Evolutionary conservation across 2,113 vertebrate species (phyloP), one percentile per base, ranked within the genome.

Genomic region (Phrynocephalus versicolor): DNA sequence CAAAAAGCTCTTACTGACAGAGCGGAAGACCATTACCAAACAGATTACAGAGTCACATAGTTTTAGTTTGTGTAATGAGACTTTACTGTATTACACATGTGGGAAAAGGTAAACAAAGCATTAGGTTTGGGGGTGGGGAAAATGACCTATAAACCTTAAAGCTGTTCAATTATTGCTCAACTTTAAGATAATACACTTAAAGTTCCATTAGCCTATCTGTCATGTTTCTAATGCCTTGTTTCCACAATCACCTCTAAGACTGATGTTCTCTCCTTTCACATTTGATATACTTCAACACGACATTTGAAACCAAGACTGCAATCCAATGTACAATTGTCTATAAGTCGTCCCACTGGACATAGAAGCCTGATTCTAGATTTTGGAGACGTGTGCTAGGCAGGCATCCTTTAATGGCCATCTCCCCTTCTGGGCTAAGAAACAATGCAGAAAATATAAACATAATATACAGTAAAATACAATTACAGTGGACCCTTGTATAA

Each of bases 101-200:
- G 74, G 74, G 64, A 58, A 85, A 85, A 78, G 35, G 51, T 85
- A 85, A 85, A 84, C 82, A 67, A 84, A 58, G 14, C 9, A 60
- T 76, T 84, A 35, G n/a, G 33, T 70, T 70, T 6, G 51, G 33
- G 45, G 45, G 5, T 19, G 27, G 27, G 3, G 27, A 25, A 65
- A 62, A 75, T 58, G 90, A 90, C 90, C 89, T 90, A 93, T 88
- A 78, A 79, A 87, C 88, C 93, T 94, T 77, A 91, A 91, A 58
- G 91, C 90, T 81, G 57, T 0, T 0, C 37, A 71, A 81, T 84
- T 92, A 19, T 83, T 87, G 82, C 79, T 91, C 86, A 85, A 41
- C 75, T 91, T 89, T 88, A 93, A 94, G 91, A 81, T 80, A 86
- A 92, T 93, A 90, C 90, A 91, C 86, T 89, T 88, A 84, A 91